phyloP scores from a whole-genome alignment of 2,113 vertebrate genomes.

The Anhinga rufa region DNA sequence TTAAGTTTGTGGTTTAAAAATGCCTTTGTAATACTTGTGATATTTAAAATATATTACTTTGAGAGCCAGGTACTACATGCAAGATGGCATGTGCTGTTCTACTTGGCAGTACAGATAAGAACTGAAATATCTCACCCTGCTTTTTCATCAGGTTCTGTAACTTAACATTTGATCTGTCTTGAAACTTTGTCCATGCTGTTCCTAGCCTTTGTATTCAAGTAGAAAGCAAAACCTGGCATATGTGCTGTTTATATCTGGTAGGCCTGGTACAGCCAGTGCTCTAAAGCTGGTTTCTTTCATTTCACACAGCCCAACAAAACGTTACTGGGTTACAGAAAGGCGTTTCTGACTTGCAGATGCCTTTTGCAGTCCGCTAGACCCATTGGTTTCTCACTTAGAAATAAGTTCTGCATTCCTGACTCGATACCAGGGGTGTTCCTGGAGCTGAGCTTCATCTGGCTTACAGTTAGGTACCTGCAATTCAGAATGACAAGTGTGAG shows the following conservation, averaged over 20 bases:
- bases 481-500: neutral
- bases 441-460: neutral
- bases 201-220: neutral
- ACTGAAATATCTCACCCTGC: neutral
- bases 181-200: neutral
- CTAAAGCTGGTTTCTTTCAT: neutral
- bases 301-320: neutral
- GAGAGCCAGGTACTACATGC: neutral
- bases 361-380: neutral
- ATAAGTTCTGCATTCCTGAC: neutral
- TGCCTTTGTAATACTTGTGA: neutral
- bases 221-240: neutral
- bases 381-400: neutral
- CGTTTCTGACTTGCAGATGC: neutral
- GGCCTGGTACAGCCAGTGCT: neutral
- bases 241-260: neutral
- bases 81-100: neutral
- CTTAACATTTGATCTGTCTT: neutral
- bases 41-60: fast-evolving
- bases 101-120: neutral
- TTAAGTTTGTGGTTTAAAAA: neutral
- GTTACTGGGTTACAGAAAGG: neutral
- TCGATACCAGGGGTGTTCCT: neutral
- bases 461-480: neutral
- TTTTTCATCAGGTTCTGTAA: neutral